phyloP scores from a whole-genome alignment of 2,888 invertebrate species.

The Dione juno region DNA sequence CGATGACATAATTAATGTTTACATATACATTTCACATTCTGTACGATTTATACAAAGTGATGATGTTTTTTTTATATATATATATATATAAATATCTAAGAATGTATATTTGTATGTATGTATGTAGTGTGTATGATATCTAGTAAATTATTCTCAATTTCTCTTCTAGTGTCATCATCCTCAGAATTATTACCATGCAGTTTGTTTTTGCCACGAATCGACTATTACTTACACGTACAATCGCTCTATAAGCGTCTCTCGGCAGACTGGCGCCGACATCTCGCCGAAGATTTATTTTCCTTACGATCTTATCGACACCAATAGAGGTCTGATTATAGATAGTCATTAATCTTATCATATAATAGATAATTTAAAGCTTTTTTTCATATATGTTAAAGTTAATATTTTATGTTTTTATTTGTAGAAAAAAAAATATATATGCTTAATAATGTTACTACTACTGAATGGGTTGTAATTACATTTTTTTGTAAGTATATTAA shows the following conservation, averaged over 20 bases:
- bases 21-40: too few relatives aligned
- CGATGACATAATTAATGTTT: too few relatives aligned
- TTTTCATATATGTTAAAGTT: not conserved
- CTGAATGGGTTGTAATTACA: too few relatives aligned
- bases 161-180: constrained; percentile 21
- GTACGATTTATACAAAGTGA: too few relatives aligned
- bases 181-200: constrained; percentile 24
- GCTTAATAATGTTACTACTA: too few relatives aligned
- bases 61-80: too few relatives aligned
- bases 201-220: constrained; percentile 42
- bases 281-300: constrained; percentile 44
- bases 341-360: constrained; percentile 60
- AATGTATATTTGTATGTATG: too few relatives aligned
- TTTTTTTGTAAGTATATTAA: too few relatives aligned
- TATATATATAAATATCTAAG: too few relatives aligned
- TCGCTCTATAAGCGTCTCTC: constrained; percentile 35
- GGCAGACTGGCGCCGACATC: constrained; percentile 46
- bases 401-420: not conserved
- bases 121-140: not conserved
- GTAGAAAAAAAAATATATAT: too few relatives aligned
- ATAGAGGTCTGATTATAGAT: constrained; percentile 56
- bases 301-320: constrained; percentile 46
- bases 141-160: not conserved
- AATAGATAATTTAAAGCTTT: constrained; percentile 22
- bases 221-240: constrained; percentile 41